A percentile compares a stretch with the other conserved stretches of the same genome.
phyloP scores from a whole-genome alignment of 1,140 invertebrate genomes.

The Megalopta genalis region DNA sequence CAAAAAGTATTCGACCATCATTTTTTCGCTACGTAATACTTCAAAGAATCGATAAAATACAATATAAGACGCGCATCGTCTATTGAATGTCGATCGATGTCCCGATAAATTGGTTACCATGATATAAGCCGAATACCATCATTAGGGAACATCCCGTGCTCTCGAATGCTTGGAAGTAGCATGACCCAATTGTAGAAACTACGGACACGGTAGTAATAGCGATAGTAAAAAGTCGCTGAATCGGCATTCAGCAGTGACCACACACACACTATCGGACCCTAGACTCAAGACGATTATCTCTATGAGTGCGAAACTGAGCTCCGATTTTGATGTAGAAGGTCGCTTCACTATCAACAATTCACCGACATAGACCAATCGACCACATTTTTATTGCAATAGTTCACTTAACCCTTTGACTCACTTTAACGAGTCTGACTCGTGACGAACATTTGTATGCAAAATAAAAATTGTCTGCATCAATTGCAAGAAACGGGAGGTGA shows the following conservation, averaged over 20 bases:
- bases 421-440: too few relatives aligned
- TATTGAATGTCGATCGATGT: background rate
- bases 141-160: background rate
- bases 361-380: too few relatives aligned
- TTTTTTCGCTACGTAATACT: too few relatives aligned
- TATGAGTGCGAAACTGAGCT: background rate
- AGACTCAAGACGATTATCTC: too few relatives aligned
- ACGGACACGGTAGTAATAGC: background rate
- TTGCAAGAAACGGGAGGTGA: too few relatives aligned
- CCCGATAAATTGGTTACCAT: background rate
- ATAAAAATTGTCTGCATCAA: too few relatives aligned
- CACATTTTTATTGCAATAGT: too few relatives aligned
- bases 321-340: too few relatives aligned
- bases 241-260: background rate
- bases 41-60: too few relatives aligned
- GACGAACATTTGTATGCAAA: too few relatives aligned
- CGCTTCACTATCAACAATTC: too few relatives aligned
- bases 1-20: background rate
- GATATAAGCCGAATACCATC: background rate
- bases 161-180: background rate
- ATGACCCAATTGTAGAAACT: background rate
- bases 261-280: background rate
- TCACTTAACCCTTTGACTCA: too few relatives aligned
- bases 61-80: background rate
- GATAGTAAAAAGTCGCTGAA: background rate